phyloP scores from a whole-genome alignment of 2,797 vertebrate species.

The Novumbra hubbsi region DNA sequence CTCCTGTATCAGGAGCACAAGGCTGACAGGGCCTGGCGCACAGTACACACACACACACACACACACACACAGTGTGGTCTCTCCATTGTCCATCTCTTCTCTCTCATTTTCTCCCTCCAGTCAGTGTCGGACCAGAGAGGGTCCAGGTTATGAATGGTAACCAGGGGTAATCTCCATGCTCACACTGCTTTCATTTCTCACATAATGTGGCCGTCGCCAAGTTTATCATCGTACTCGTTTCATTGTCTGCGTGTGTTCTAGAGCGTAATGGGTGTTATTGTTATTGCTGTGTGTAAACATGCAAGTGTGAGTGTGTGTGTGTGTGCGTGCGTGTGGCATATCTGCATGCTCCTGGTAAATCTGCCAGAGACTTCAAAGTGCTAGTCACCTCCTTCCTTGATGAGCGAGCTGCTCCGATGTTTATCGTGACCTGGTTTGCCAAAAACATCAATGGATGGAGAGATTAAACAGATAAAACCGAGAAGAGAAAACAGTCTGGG shows the following conservation, averaged over 20 bases:
- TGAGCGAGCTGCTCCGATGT: constrained; percentile 66
- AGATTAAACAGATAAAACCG: constrained; percentile 63
- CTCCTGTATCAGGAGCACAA: constrained; percentile 38
- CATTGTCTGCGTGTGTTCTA: not conserved
- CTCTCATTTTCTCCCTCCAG: not conserved
- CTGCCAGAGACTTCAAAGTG: constrained; percentile 69
- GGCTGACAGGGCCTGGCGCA: constrained; percentile 76
- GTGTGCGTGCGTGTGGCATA: constrained; percentile 7
- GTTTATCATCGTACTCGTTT: not conserved
- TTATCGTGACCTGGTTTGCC: constrained; percentile 71
- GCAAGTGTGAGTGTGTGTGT: not conserved
- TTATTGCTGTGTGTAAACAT: not conserved
- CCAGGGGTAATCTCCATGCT: constrained; percentile 23
- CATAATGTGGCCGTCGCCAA: not conserved
- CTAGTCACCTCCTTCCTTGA: constrained; percentile 55
- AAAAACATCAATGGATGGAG: constrained; percentile 63
- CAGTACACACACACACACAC: not conserved
- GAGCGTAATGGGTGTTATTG: constrained; percentile 1
- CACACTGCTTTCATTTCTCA: constrained; percentile 5
- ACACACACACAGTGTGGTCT: not conserved
- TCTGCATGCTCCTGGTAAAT: constrained; percentile 46
- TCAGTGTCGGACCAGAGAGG: not conserved
- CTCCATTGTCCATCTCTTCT: not conserved
- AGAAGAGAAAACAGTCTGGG: constrained; percentile 56
- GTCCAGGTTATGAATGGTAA: constrained; percentile 33